Percentiles rank a stretch among this genome's conserved stretches.
These are phyloP conservation scores for Phaenicophaeus curvirostris DNA, from an alignment of 2,797 vertebrate genomes.

Conservation along the genomic window DNA sequence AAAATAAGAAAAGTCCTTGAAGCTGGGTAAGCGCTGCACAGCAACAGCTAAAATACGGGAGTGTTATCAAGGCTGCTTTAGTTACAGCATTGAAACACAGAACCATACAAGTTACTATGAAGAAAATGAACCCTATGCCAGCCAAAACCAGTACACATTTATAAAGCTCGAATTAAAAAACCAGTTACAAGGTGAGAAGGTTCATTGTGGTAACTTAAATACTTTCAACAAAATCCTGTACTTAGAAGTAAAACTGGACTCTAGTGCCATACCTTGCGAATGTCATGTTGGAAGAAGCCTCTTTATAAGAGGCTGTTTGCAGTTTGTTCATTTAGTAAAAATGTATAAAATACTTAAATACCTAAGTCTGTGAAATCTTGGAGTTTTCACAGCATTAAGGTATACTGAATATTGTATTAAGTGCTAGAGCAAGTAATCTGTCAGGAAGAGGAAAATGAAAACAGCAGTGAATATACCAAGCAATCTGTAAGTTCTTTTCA, in stretches of 20 bases:
- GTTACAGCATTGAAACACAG: not conserved
- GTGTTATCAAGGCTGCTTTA: not conserved
- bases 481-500: not conserved
- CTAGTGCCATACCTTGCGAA: not conserved
- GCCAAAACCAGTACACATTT: not conserved
- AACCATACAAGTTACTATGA: not conserved
- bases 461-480: not conserved
- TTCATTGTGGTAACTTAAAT: not conserved
- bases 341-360: not conserved
- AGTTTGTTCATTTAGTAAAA: not conserved
- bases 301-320: not conserved
- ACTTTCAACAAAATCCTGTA: not conserved
- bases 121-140: not conserved
- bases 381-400: not conserved
- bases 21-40: not conserved
- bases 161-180: not conserved
- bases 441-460: not conserved
- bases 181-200: not conserved
- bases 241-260: not conserved
- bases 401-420: not conserved
- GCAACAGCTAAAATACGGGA: not conserved
- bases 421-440: not conserved
- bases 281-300: not conserved
- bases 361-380: not conserved
- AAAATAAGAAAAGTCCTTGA: not conserved